Evolutionary conservation across 2,113 vertebrate genomes (phyloP).

Genomic region (Pachycephala philippinensis): DNA sequence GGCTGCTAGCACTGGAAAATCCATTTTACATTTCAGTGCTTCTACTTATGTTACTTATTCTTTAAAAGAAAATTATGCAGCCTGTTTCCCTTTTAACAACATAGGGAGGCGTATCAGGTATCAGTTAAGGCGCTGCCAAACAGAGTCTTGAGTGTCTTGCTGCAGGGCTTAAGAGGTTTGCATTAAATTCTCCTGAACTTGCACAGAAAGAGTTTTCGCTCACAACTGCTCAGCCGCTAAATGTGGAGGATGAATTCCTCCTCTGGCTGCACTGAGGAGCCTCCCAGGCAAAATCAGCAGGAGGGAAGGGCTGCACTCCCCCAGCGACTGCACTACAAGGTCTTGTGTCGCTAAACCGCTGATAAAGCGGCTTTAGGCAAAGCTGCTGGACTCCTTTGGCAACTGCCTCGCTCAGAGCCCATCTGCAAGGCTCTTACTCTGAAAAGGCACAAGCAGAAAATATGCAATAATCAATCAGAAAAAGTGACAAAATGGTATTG

Average conservation of each 20-base stretch:
- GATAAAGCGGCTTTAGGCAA: background rate
- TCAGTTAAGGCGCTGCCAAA: slow-evolving; percentile 13
- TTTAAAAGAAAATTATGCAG: slow-evolving; percentile 49
- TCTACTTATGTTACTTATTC: slow-evolving; percentile 15
- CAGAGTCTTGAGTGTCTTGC: slow-evolving; percentile 40
- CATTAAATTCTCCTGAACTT: slow-evolving; percentile 36
- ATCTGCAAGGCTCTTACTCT: background rate
- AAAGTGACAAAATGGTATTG: background rate
- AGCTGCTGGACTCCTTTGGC: background rate
- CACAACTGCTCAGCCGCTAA: background rate
- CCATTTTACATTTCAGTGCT: slow-evolving; percentile 45
- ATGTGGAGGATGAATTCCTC: background rate
- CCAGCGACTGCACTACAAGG: background rate
- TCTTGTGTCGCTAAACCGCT: background rate
- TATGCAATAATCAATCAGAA: slow-evolving; percentile 19
- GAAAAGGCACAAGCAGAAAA: slow-evolving; percentile 20
- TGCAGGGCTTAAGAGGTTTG: slow-evolving; percentile 47
- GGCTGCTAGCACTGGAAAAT: slow-evolving; percentile 46
- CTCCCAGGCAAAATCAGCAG: background rate
- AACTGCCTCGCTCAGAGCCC: background rate
- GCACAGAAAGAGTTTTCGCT: background rate
- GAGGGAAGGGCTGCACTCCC: background rate
- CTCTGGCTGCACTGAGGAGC: background rate
- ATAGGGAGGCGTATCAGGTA: background rate
- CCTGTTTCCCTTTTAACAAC: slow-evolving; percentile 36